A percentile compares a stretch with the other conserved stretches of the same genome.
Conservation (phyloP, 2,888 invertebrate species). For the Agonopterix alstromeriana region DNA sequence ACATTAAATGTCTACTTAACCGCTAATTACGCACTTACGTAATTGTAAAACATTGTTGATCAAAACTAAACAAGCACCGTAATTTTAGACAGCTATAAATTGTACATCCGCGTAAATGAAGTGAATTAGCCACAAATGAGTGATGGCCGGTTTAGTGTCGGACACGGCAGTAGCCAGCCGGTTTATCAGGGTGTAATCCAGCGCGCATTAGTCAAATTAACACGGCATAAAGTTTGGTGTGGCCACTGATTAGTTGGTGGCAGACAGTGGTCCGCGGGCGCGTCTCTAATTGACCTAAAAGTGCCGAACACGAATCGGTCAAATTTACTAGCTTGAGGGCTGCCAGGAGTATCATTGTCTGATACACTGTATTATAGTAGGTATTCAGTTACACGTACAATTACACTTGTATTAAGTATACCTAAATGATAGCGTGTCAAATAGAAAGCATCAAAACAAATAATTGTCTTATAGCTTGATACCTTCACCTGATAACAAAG, state of each 20-base stretch:
- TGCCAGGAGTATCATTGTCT: slow-evolving; percentile 20
- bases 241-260: slow-evolving; percentile 59
- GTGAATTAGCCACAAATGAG: slow-evolving; percentile 22
- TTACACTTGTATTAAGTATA: too few species aligned
- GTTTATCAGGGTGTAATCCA: slow-evolving; percentile 59
- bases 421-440: too few species aligned
- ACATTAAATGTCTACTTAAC: too few species aligned
- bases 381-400: too few species aligned
- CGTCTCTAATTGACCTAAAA: slow-evolving; percentile 76
- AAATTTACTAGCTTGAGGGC: slow-evolving; percentile 58
- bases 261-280: slow-evolving; percentile 46
- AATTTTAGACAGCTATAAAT: too few species aligned
- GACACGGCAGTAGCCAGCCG: slow-evolving; percentile 31
- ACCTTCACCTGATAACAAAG: too few species aligned
- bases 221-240: slow-evolving; percentile 72
- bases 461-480: too few species aligned
- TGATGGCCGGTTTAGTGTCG: slow-evolving; percentile 41
- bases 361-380: too few species aligned
- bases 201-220: slow-evolving; percentile 76
- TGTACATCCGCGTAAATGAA: slow-evolving; percentile 19
- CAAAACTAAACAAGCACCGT: too few species aligned
- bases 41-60: too few species aligned
- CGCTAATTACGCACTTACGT: too few species aligned
- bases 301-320: slow-evolving; percentile 74
- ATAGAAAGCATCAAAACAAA: too few species aligned